Evolutionary conservation across 2,888 invertebrate genomes (phyloP).

Genomic region (Drosophila antonietae): DNA sequence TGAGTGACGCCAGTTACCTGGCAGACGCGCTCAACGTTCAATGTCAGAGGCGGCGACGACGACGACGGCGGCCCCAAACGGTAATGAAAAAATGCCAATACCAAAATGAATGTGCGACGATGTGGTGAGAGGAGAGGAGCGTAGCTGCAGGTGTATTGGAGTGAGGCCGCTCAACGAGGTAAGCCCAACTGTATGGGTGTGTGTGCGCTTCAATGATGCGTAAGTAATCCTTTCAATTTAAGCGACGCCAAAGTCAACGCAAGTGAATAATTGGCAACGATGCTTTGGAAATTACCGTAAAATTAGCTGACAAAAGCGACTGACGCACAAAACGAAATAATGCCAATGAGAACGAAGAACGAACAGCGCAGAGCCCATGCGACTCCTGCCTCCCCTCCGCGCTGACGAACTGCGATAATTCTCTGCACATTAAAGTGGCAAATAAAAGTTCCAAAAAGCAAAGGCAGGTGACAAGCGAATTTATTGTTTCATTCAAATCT

Average conservation of each 20-base stretch:
- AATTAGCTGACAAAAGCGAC: constrained; percentile 66
- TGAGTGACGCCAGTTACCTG: constrained; percentile 68
- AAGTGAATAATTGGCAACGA: constrained; percentile 78
- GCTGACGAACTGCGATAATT: background rate
- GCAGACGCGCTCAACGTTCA: constrained; percentile 46
- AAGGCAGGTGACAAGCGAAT: background rate
- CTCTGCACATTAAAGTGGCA: background rate
- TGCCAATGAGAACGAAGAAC: background rate
- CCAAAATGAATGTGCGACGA: constrained; percentile 66
- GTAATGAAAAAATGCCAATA: constrained; percentile 77
- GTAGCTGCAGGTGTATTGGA: constrained; percentile 6
- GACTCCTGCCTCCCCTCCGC: background rate
- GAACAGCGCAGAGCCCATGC: background rate
- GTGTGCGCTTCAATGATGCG: constrained; percentile 65
- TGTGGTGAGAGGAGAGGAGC: constrained; percentile 14
- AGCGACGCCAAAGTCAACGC: constrained; percentile 66
- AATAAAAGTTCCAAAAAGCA: background rate
- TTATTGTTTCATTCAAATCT: background rate
- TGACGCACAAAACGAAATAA: constrained; percentile 33
- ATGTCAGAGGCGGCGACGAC: constrained; percentile 49
- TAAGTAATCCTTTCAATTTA: constrained; percentile 78
- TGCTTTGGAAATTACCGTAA: constrained; percentile 78
- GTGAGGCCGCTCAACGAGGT: constrained; percentile 1
- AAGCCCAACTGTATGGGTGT: constrained; percentile 28
- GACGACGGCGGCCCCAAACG: constrained; percentile 29